Conservation (phyloP, 2,888 invertebrate genomes). For the Ommatoiulus sabulosus region DNA sequence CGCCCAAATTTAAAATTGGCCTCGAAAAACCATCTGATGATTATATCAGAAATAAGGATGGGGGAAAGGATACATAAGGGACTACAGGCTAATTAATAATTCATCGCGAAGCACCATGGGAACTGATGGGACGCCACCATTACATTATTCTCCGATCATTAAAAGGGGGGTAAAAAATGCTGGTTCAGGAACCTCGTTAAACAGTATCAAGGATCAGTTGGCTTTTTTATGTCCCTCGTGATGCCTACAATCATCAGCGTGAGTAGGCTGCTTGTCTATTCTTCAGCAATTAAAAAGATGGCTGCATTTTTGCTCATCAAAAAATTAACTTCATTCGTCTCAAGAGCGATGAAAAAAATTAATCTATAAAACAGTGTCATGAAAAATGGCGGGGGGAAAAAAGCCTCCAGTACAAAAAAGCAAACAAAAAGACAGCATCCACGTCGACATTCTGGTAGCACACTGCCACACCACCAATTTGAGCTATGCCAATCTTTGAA, state of each 20-base stretch:
- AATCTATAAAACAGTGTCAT: not conserved
- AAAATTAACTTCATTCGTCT: not conserved
- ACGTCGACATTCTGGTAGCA: too few relatives aligned
- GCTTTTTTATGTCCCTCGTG: not conserved
- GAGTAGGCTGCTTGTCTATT: not conserved
- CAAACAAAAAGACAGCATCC: too few relatives aligned
- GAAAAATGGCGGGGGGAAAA: not conserved
- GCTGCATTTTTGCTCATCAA: slow-evolving; percentile 7
- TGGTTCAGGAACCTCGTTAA: slow-evolving; percentile 43
- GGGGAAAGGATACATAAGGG: not conserved
- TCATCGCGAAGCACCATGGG: slow-evolving; percentile 6
- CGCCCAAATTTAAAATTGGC: not conserved
- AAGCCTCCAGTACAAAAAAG: not conserved
- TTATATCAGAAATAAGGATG: not conserved
- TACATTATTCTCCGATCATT: not conserved
- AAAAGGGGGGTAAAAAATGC: slow-evolving; percentile 11
- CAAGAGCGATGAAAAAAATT: not conserved
- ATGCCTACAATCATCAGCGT: not conserved
- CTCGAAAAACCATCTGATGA: not conserved
- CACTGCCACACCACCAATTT: not conserved
- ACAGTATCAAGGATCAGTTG: not conserved
- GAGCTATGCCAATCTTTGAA: too few relatives aligned
- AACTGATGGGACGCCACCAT: not conserved
- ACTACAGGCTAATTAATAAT: slow-evolving; percentile 22
- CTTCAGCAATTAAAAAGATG: slow-evolving; percentile 9